Percentiles rank a stretch among this genome's conserved stretches.
These are phyloP conservation scores for Phalacrocorax aristotelis DNA, from an alignment of 2,113 vertebrate genomes.

Conservation along the genomic window DNA sequence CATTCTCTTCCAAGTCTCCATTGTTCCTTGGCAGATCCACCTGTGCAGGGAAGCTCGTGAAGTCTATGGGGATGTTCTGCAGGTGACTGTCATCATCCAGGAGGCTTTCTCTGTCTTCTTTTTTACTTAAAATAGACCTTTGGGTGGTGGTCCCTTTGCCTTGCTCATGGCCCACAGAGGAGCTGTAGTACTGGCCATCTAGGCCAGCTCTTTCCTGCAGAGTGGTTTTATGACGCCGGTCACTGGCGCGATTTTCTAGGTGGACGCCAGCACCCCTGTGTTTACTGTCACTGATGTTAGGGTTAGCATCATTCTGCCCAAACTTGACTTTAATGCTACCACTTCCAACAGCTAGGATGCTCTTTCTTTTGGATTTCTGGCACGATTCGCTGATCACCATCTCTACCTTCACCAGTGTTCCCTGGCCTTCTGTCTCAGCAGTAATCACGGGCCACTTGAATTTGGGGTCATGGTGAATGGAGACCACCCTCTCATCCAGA, in stretches of 20 bases:
- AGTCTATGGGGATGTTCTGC: slow-evolving; percentile 82
- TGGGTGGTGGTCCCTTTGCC: slow-evolving; percentile 77
- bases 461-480: slow-evolving; percentile 77
- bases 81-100: slow-evolving; percentile 72
- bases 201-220: slow-evolving; percentile 44
- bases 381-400: slow-evolving; percentile 88
- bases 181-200: slow-evolving; percentile 34
- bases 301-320: slow-evolving; percentile 62
- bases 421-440: slow-evolving; percentile 86
- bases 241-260: slow-evolving; percentile 51
- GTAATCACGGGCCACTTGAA: slow-evolving; percentile 76
- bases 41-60: slow-evolving; percentile 82
- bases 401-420: slow-evolving; percentile 83
- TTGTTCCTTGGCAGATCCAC: slow-evolving; percentile 72
- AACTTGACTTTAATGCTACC: slow-evolving; percentile 87
- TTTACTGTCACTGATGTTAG: slow-evolving; percentile 61
- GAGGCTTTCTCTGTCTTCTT: slow-evolving; percentile 60
- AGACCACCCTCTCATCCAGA: slow-evolving; percentile 86
- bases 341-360: slow-evolving; percentile 81
- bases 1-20: slow-evolving; percentile 61
- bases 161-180: slow-evolving; percentile 76
- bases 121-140: slow-evolving; percentile 71
- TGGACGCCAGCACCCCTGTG: slow-evolving; percentile 43
- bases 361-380: slow-evolving; percentile 92
- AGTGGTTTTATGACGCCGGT: slow-evolving; percentile 48